Conservation (phyloP, 2,888 invertebrate species). For the Xestia c-nigrum region DNA sequence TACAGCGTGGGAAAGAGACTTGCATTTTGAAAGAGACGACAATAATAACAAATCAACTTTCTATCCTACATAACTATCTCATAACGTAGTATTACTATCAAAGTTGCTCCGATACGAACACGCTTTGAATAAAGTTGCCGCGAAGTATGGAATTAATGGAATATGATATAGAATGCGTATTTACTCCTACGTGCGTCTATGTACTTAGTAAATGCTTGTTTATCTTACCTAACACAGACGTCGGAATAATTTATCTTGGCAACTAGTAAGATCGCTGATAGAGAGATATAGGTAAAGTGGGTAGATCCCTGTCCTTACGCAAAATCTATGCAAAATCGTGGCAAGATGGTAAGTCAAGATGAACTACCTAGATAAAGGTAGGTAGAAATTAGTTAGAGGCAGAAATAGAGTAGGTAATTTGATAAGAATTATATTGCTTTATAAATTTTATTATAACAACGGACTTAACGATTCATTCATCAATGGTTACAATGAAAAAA, state of each 20-base stretch:
- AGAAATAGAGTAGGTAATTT: not conserved
- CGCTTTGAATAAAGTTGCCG: conserved; percentile 50
- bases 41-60: conserved; percentile 85
- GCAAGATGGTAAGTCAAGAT: conserved; percentile 14
- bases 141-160: conserved; percentile 17
- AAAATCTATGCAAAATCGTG: conserved; percentile 47
- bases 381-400: not conserved
- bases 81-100: conserved; percentile 46
- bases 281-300: conserved; percentile 1
- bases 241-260: conserved; percentile 51
- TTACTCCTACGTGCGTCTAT: conserved; percentile 25
- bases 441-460: no score
- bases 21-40: conserved; percentile 75
- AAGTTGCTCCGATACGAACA: conserved; percentile 49
- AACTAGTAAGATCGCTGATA: conserved; percentile 38
- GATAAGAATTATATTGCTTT: not conserved
- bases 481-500: not conserved
- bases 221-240: conserved; percentile 42
- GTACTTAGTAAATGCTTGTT: conserved; percentile 30
- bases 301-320: conserved; percentile 15
- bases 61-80: conserved; percentile 56
- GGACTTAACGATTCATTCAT: not conserved
- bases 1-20: conserved; percentile 71
- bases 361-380: not conserved
- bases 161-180: conserved; percentile 17